phyloP scores from a whole-genome alignment of 2,888 invertebrate species.

The Nasonovia ribisnigri region DNA sequence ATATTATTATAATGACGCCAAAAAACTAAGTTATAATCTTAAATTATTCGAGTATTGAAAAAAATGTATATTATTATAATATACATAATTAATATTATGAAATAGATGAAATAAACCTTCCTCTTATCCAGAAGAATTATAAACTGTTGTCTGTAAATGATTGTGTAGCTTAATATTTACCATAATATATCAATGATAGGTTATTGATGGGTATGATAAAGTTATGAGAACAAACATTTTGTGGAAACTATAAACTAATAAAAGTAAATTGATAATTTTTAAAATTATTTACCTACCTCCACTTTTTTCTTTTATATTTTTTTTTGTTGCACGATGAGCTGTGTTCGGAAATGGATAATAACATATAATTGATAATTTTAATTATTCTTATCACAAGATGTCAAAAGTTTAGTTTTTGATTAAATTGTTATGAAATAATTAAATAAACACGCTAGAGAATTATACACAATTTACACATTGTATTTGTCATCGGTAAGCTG shows the following conservation, averaged over 20 bases:
- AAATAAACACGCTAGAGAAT: not conserved
- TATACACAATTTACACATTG: not conserved
- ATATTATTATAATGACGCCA: not conserved
- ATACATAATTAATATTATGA: not conserved
- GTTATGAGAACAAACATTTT: not conserved
- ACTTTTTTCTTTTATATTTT: not conserved
- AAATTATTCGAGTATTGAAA: not conserved
- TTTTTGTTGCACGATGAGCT: not conserved
- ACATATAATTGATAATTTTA: not conserved
- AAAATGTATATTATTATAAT: not conserved
- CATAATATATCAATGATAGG: not conserved
- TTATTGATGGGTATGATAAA: not conserved
- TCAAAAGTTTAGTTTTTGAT: not conserved
- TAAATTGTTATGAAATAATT: not conserved
- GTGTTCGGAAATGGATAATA: not conserved
- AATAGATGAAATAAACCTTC: not conserved
- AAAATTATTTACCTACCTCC: not conserved
- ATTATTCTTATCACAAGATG: not conserved
- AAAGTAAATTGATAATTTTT: not conserved
- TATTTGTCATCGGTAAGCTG: not conserved
- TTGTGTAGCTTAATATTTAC: not conserved
- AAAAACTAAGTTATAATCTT: not conserved
- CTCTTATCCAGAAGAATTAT: not conserved
- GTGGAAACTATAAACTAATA: not conserved
- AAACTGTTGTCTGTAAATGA: not conserved